A percentile compares a stretch with the other conserved stretches of the same genome.
These are phyloP conservation scores for Cephus pygmeus DNA, from an alignment of 2,888 invertebrate species.

Conservation along the genomic window DNA sequence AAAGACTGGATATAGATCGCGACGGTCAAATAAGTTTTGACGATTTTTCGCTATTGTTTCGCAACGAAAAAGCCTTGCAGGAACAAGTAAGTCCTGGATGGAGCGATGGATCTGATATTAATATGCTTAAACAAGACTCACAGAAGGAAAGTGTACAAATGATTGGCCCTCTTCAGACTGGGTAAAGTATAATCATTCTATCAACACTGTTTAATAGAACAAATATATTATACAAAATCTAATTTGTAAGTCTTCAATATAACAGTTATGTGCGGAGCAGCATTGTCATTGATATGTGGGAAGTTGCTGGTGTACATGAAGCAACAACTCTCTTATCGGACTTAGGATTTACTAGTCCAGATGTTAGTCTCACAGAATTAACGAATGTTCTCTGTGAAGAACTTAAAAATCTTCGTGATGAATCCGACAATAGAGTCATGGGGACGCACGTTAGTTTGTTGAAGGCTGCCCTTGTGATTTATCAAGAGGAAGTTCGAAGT, in stretches of 20 bases:
- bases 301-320: constrained; percentile 75
- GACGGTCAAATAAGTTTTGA: constrained; percentile 75
- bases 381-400: constrained; percentile 79
- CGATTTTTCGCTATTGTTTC: constrained; percentile 74
- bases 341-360: constrained; percentile 73
- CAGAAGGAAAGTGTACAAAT: constrained; percentile 39
- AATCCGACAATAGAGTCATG: constrained; percentile 53
- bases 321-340: constrained; percentile 75
- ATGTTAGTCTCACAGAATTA: constrained; percentile 73
- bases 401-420: constrained; percentile 65
- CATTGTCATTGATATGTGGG: constrained; percentile 78
- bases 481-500: constrained; percentile 75
- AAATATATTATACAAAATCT: constrained; percentile 2
- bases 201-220: background rate
- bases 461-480: constrained; percentile 75
- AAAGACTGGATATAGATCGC: constrained; percentile 73
- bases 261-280: constrained; percentile 40
- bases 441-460: constrained; percentile 69
- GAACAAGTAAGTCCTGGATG: constrained; percentile 45
- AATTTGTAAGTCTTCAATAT: background rate
- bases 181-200: constrained; percentile 26
- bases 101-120: constrained; percentile 39
- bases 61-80: constrained; percentile 64
- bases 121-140: constrained; percentile 41
- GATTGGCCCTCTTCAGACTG: constrained; percentile 43